Evolutionary conservation across 2,888 invertebrate genomes (phyloP).

Genomic region (Orthonychiurus folsomi): DNA sequence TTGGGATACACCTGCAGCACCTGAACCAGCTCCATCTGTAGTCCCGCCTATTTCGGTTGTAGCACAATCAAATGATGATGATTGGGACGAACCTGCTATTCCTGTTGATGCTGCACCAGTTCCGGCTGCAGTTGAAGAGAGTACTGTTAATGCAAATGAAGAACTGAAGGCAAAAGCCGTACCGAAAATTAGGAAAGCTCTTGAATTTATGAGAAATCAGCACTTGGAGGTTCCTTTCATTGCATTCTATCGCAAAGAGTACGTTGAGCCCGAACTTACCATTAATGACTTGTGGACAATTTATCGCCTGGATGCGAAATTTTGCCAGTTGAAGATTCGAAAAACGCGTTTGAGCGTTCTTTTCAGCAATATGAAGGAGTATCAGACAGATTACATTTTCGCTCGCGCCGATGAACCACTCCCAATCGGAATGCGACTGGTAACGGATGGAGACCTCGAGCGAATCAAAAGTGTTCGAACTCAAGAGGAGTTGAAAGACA

Average conservation of each 20-base stretch:
- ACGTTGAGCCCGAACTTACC: slow-evolving; percentile 84
- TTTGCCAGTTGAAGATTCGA: slow-evolving; percentile 78
- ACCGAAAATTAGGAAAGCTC: slow-evolving; percentile 83
- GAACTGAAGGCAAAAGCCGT: slow-evolving; percentile 49
- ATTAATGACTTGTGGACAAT: slow-evolving; percentile 96
- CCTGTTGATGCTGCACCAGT: slow-evolving; percentile 18
- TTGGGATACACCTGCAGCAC: slow-evolving; percentile 16
- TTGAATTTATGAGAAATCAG: slow-evolving; percentile 93
- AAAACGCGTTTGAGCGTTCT: slow-evolving; percentile 72
- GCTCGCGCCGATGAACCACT: slow-evolving; percentile 72
- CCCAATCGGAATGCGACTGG: slow-evolving; percentile 69
- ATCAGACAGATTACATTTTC: slow-evolving; percentile 74
- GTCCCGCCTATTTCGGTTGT: slow-evolving; percentile 5
- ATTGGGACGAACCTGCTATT: slow-evolving; percentile 14
- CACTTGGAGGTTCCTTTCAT: slow-evolving; percentile 96
- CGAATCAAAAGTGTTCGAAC: slow-evolving; percentile 62
- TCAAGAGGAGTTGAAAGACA: slow-evolving; percentile 84
- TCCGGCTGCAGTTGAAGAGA: slow-evolving; percentile 18
- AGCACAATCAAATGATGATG: slow-evolving; percentile 11
- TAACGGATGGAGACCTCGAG: slow-evolving; percentile 77
- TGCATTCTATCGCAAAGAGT: slow-evolving; percentile 96
- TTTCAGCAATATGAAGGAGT: slow-evolving; percentile 85
- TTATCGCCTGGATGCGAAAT: slow-evolving; percentile 90
- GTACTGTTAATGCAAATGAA: slow-evolving; percentile 23
- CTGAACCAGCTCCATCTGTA: neutral